phyloP scores from a whole-genome alignment of 2,113 vertebrate species.

The Boulengeromyrus knoepffleri region DNA sequence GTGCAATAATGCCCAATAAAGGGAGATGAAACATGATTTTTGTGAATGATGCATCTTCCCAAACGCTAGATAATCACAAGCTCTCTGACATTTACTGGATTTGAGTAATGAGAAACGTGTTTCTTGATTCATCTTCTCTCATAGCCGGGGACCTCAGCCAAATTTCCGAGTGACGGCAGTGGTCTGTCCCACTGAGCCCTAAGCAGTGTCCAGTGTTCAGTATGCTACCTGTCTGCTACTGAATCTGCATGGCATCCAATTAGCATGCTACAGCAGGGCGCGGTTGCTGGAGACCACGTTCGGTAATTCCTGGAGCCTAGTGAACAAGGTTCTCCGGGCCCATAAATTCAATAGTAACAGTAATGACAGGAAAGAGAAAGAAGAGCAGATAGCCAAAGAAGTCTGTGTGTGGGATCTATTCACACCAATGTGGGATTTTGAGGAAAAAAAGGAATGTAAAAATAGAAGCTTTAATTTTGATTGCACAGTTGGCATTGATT shows the following conservation, averaged over 20 bases:
- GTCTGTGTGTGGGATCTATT: slow-evolving; percentile 8
- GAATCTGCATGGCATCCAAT: background rate
- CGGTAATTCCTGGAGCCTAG: background rate
- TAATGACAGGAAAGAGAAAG: slow-evolving; percentile 9
- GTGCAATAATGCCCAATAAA: background rate
- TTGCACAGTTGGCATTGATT: slow-evolving; percentile 1
- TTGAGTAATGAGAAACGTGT: background rate
- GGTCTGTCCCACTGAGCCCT: background rate
- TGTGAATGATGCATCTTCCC: background rate
- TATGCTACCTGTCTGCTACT: background rate
- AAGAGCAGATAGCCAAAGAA: slow-evolving; percentile 2
- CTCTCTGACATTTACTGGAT: background rate
- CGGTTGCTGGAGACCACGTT: background rate
- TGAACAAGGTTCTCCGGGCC: background rate
- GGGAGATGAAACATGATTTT: background rate
- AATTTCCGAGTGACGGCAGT: background rate
- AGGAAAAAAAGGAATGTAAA: slow-evolving; percentile 5
- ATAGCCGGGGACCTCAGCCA: background rate
- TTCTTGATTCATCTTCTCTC: background rate
- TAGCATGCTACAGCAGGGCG: background rate
- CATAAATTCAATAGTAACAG: background rate
- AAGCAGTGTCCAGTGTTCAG: background rate
- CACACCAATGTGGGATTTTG: background rate
- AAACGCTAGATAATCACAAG: background rate
- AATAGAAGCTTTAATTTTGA: slow-evolving; percentile 10